These are phyloP conservation scores for Lycaena phlaeas DNA, from an alignment of 2,888 invertebrate genomes.

Conservation along the genomic window DNA sequence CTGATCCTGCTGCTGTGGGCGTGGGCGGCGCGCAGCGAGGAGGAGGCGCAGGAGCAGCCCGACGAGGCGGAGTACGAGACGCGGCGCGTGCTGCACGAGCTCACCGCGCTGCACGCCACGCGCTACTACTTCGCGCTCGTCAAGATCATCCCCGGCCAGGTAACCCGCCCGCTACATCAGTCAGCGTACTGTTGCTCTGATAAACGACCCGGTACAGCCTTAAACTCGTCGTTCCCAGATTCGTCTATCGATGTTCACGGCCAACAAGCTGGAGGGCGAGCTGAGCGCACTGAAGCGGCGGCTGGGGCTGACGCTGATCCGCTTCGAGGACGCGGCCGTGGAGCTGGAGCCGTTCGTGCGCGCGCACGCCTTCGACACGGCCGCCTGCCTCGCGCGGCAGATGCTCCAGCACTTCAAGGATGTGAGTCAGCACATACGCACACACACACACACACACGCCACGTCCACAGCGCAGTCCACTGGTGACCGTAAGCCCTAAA, in stretches of 20 bases:
- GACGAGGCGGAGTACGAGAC: conserved; percentile 88
- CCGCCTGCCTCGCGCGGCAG: conserved; percentile 85
- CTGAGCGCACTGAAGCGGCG: conserved; percentile 87
- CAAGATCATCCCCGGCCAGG: conserved; percentile 84
- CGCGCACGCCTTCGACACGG: conserved; percentile 93
- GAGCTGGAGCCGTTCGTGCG: conserved; percentile 91
- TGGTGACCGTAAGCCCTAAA: too few relatives aligned
- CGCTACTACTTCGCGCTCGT: conserved; percentile 91
- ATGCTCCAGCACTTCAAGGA: conserved; percentile 90
- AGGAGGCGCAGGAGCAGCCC: conserved; percentile 76
- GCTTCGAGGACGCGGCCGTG: conserved; percentile 97
- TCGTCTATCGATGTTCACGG: conserved; percentile 90
- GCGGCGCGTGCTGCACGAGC: conserved; percentile 84
- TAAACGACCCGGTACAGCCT: too few relatives aligned
- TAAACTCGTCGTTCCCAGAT: too few relatives aligned
- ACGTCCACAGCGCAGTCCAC: too few relatives aligned
- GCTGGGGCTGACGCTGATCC: conserved; percentile 89
- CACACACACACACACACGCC: too few relatives aligned
- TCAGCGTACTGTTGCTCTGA: too few relatives aligned
- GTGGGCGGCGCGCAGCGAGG: conserved; percentile 52
- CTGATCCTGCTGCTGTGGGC: conserved; percentile 55
- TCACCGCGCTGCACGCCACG: conserved; percentile 84
- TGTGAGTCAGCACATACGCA: conserved; percentile 41
- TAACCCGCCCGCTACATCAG: conserved; percentile 30
- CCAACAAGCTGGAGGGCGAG: conserved; percentile 81